Percentiles rank a stretch among this genome's conserved stretches.
phyloP scores from a whole-genome alignment of 1,140 invertebrate genomes.

The Neodiprion lecontei region DNA sequence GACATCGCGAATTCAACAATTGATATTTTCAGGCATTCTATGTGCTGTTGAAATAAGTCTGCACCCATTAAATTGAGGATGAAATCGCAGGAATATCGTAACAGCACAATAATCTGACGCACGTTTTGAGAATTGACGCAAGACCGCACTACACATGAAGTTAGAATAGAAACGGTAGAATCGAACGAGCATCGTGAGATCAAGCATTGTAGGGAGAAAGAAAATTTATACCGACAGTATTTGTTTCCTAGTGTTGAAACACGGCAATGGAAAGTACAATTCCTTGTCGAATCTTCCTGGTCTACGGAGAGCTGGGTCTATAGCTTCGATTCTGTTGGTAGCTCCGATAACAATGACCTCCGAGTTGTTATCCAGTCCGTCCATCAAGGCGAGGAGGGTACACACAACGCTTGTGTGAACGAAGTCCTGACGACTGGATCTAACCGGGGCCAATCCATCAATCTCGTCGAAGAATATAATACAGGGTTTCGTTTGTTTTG shows the following conservation, averaged over 20 bases:
- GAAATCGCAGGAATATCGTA: too few relatives aligned
- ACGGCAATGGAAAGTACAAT: constrained; percentile 58
- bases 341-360: constrained; percentile 79
- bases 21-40: too few relatives aligned
- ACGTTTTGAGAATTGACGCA: too few relatives aligned
- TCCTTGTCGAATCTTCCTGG: constrained; percentile 73
- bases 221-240: constrained; percentile 69
- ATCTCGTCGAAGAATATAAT: constrained; percentile 83
- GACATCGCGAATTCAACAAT: too few relatives aligned
- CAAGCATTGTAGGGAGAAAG: neutral
- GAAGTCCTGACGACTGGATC: constrained; percentile 71
- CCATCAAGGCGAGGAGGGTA: constrained; percentile 77
- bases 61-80: too few relatives aligned
- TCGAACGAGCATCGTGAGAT: too few relatives aligned
- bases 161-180: too few relatives aligned
- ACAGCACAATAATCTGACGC: too few relatives aligned
- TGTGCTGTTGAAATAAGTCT: too few relatives aligned
- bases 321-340: constrained; percentile 75
- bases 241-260: constrained; percentile 53
- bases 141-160: too few relatives aligned
- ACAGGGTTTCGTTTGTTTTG: constrained; percentile 72
- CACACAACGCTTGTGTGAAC: constrained; percentile 66
- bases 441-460: constrained; percentile 71
- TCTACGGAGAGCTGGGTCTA: constrained; percentile 76
- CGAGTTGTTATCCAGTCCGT: constrained; percentile 69